These are phyloP conservation scores for Oophaga sylvatica DNA, from an alignment of 2,797 vertebrate species.

Conservation along the genomic window DNA sequence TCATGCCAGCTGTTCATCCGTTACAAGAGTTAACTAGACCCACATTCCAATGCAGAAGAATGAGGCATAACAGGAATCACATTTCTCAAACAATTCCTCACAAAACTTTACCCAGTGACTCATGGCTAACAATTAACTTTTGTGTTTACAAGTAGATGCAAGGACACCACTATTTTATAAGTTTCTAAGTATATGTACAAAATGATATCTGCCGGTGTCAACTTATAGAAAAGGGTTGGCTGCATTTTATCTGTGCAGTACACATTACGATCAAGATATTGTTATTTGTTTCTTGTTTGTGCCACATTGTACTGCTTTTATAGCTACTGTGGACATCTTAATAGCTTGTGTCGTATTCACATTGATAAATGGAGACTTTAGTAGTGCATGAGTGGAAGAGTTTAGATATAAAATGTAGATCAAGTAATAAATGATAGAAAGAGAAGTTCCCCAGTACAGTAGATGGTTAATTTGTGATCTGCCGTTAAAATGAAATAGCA, in stretches of 20 bases:
- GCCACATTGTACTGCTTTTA: neutral
- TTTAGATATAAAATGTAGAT: too few species aligned
- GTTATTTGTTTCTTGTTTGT: neutral
- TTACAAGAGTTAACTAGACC: conserved; percentile 12
- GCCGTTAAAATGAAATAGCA: too few species aligned
- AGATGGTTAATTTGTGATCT: too few species aligned
- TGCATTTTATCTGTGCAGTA: neutral
- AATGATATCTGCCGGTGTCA: neutral
- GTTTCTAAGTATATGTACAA: neutral
- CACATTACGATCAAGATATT: neutral
- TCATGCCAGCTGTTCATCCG: neutral
- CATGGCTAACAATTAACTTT: conserved; percentile 45
- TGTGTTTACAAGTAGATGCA: conserved; percentile 13
- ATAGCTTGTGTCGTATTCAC: too few species aligned
- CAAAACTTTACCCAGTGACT: conserved; percentile 31
- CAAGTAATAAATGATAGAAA: too few species aligned
- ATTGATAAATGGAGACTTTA: too few species aligned
- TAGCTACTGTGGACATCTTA: neutral
- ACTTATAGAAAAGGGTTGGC: neutral
- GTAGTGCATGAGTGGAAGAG: too few species aligned
- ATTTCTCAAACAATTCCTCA: conserved; percentile 40
- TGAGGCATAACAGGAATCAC: conserved; percentile 50
- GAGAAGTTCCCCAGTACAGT: too few species aligned
- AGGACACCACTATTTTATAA: neutral
- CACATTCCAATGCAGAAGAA: conserved; percentile 48